These are phyloP conservation scores for Synergus laeviventris DNA, from an alignment of 2,888 invertebrate species.

Conservation along the genomic window DNA sequence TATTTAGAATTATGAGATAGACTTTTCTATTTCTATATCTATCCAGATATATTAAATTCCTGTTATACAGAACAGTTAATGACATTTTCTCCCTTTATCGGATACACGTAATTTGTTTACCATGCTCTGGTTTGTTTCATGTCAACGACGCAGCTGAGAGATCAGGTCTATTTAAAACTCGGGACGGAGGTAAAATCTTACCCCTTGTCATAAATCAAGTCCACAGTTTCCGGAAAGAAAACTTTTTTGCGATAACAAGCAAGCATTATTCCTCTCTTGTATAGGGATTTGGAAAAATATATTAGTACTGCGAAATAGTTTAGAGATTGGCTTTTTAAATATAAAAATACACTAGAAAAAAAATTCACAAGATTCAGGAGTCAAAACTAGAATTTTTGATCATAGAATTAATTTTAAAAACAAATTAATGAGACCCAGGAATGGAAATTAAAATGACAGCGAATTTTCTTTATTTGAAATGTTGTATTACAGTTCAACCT, in stretches of 20 bases:
- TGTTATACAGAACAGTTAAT: not conserved
- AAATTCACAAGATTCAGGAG: no score
- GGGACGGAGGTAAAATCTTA: not conserved
- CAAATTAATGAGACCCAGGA: no score
- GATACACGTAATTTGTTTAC: not conserved
- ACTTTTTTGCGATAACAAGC: slow-evolving; percentile 20
- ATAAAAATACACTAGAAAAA: no score
- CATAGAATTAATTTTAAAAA: no score
- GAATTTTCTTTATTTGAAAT: no score
- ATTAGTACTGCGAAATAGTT: no score
- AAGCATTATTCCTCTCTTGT: not conserved
- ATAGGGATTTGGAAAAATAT: no score
- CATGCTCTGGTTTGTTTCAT: not conserved
- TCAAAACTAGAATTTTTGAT: no score
- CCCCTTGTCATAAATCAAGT: slow-evolving; percentile 13
- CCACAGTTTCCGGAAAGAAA: slow-evolving; percentile 1
- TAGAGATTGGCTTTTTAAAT: no score
- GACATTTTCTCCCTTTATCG: not conserved
- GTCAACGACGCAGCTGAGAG: not conserved
- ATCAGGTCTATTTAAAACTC: not conserved
- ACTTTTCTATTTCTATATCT: not conserved
- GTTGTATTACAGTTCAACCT: no score
- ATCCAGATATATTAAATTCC: not conserved
- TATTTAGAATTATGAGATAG: not conserved
- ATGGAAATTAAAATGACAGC: no score